Conservation (phyloP, 2,888 invertebrate species). For the Scaptomyza cyrtandrae region DNA sequence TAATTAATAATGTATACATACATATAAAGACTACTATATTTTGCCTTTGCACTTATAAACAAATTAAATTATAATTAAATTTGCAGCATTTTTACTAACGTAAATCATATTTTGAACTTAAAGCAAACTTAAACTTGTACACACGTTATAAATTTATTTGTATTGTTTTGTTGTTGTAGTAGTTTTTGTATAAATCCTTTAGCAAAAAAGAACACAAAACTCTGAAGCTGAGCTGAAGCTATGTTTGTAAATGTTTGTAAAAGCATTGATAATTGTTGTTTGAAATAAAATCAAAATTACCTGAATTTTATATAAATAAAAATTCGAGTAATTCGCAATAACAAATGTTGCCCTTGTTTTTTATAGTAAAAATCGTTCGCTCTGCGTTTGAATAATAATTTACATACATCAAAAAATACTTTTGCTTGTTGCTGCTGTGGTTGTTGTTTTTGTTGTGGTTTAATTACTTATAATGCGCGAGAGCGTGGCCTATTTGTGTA, state of each 20-base stretch:
- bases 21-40: conserved; percentile 46
- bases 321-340: conserved; percentile 50
- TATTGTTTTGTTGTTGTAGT: conserved; percentile 43
- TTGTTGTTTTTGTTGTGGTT: conserved; percentile 6
- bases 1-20: conserved; percentile 59
- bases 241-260: conserved; percentile 27
- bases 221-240: conserved; percentile 30
- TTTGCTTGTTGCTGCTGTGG: conserved; percentile 34
- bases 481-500: conserved; percentile 34
- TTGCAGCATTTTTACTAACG: conserved; percentile 72
- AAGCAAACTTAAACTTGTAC: conserved; percentile 73
- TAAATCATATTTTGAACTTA: conserved; percentile 76
- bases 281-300: conserved; percentile 40
- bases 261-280: conserved; percentile 45
- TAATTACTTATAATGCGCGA: conserved; percentile 39
- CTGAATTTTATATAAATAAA: conserved; percentile 43
- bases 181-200: conserved; percentile 64
- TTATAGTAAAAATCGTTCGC: conserved; percentile 36
- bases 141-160: conserved; percentile 58
- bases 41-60: conserved; percentile 70
- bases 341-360: conserved; percentile 37
- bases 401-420: conserved; percentile 41
- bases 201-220: conserved; percentile 76
- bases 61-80: conserved; percentile 69
- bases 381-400: conserved; percentile 27